These are phyloP conservation scores for Empis livida DNA, from an alignment of 2,888 invertebrate species.

Conservation along the genomic window DNA sequence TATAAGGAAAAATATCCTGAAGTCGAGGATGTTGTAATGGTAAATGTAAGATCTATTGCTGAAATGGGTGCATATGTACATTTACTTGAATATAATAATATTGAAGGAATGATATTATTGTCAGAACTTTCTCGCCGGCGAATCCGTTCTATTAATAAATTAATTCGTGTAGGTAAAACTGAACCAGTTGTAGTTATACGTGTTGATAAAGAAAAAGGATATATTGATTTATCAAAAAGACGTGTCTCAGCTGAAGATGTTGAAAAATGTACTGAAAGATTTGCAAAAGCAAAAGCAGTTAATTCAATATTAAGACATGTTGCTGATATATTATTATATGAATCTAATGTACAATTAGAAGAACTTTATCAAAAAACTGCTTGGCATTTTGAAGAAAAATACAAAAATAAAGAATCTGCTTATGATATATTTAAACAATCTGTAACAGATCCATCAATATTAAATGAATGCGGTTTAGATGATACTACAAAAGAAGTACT, in stretches of 20 bases:
- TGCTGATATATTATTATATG: conserved; percentile 85
- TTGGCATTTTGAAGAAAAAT: conserved; percentile 96
- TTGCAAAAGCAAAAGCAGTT: conserved; percentile 95
- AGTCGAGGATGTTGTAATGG: conserved; percentile 98
- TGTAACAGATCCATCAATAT: conserved; percentile 83
- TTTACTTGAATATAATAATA: conserved; percentile 94
- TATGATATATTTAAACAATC: conserved; percentile 99
- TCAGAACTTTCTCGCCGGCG: conserved; percentile 96
- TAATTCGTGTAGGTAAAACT: conserved; percentile 95
- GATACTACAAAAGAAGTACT: conserved; percentile 84
- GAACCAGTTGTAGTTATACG: conserved; percentile 99
- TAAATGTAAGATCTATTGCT: conserved; percentile 93
- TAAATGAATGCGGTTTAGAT: conserved; percentile 92
- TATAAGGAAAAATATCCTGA: conserved; percentile 97
- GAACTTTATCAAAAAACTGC: conserved; percentile 93
- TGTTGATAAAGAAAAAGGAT: conserved; percentile 99
- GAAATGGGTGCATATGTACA: conserved; percentile 99
- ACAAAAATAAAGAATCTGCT: conserved; percentile 88
- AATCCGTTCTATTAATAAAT: conserved; percentile 98
- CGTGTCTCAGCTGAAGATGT: conserved; percentile 97
- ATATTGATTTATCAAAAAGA: conserved; percentile 98
- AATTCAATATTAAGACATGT: conserved; percentile 97
- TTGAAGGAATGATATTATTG: conserved; percentile 97
- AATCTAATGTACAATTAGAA: conserved; percentile 83
- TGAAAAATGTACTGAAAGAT: conserved; percentile 95